A percentile compares a stretch with the other conserved stretches of the same genome.
These are phyloP conservation scores for Chloroclysta siterata DNA, from an alignment of 2,888 invertebrate species.

Conservation along the genomic window DNA sequence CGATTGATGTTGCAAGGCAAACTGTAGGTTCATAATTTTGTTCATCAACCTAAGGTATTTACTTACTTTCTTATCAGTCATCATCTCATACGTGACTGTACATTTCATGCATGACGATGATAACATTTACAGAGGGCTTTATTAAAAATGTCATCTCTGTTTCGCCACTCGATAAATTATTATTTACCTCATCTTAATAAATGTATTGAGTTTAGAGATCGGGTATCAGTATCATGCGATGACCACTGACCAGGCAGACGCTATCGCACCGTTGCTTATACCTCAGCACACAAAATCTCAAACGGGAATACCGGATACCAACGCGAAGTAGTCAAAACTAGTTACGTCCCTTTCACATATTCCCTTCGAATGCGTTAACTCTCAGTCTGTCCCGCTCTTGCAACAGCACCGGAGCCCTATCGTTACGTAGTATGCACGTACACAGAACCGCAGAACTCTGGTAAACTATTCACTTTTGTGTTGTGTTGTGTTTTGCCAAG, in stretches of 20 bases:
- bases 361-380: constrained; percentile 20
- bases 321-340: constrained; percentile 51
- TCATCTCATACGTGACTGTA: constrained; percentile 27
- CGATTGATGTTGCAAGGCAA: not conserved
- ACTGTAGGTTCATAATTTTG: not conserved
- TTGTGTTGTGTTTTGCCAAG: constrained; percentile 71
- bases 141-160: constrained; percentile 20
- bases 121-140: constrained; percentile 20
- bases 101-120: constrained; percentile 29
- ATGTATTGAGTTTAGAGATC: constrained; percentile 53
- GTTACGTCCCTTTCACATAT: constrained; percentile 55
- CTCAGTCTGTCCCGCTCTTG: constrained; percentile 54
- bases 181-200: constrained; percentile 1
- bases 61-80: constrained; percentile 41
- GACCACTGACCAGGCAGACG: constrained; percentile 58
- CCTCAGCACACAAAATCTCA: constrained; percentile 69
- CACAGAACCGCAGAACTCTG: constrained; percentile 48
- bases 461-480: constrained; percentile 74
- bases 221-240: constrained; percentile 47
- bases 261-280: constrained; percentile 54
- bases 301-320: constrained; percentile 79
- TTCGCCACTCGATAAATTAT: not conserved
- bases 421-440: constrained; percentile 61
- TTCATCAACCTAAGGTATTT: not conserved
- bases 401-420: constrained; percentile 34